These are phyloP conservation scores for Drosophila pseudotalamancana DNA, from an alignment of 2,888 invertebrate genomes.

Conservation along the genomic window DNA sequence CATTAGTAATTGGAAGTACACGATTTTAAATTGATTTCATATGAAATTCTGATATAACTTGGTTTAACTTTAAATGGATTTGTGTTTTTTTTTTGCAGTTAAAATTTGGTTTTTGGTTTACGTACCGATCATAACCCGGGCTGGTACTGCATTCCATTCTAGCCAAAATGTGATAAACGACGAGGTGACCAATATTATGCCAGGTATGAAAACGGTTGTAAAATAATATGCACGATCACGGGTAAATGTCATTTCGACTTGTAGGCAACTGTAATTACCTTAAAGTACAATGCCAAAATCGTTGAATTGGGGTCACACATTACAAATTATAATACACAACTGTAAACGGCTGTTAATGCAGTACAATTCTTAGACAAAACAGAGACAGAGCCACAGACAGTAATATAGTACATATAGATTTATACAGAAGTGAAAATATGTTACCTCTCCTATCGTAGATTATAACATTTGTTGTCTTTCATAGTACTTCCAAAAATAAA, in stretches of 20 bases:
- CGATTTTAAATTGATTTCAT: neutral
- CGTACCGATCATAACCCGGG: slow-evolving; percentile 98
- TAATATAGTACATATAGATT: slow-evolving; percentile 15
- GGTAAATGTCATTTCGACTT: slow-evolving; percentile 96
- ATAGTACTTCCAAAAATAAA: slow-evolving; percentile 9
- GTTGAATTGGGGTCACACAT: slow-evolving; percentile 39
- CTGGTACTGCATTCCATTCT: slow-evolving; percentile 98
- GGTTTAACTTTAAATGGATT: neutral
- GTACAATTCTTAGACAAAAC: slow-evolving; percentile 30
- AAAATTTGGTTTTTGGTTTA: slow-evolving; percentile 68
- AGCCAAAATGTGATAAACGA: slow-evolving; percentile 99
- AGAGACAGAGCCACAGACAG: slow-evolving; percentile 28
- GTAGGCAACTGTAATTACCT: slow-evolving; percentile 98
- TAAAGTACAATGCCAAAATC: slow-evolving; percentile 79
- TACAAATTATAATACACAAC: slow-evolving; percentile 40
- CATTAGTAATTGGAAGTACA: neutral
- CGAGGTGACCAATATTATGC: slow-evolving; percentile 97
- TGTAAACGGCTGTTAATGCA: slow-evolving; percentile 44
- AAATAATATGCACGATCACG: slow-evolving; percentile 98
- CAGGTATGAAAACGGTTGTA: slow-evolving; percentile 98
- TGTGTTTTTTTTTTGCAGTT: neutral
- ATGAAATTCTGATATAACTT: neutral
- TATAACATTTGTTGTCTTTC: neutral
- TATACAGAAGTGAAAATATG: neutral
- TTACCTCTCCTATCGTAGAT: slow-evolving; percentile 28